Percentiles rank a stretch among this genome's conserved stretches.
Evolutionary conservation across 2,888 invertebrate genomes (phyloP).

Genomic region (Aethes cnicana): DNA sequence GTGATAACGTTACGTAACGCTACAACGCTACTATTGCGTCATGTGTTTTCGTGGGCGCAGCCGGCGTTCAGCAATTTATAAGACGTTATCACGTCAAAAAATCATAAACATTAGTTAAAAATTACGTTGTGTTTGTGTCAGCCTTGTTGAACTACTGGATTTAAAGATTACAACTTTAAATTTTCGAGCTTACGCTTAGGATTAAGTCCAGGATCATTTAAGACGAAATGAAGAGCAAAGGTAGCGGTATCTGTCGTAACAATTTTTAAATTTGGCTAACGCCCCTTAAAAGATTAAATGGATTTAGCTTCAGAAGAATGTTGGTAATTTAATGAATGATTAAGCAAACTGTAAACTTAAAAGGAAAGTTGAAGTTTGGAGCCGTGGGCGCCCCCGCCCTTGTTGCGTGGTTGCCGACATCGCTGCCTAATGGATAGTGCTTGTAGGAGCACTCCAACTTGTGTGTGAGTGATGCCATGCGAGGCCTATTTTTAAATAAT

Average conservation of each 20-base stretch:
- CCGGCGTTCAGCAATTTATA: no score
- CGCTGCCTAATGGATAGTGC: conserved; percentile 35
- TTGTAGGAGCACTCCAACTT: conserved; percentile 26
- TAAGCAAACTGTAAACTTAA: conserved; percentile 50
- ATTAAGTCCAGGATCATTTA: no score
- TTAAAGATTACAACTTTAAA: no score
- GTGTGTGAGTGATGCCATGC: conserved; percentile 11
- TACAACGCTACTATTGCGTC: no score
- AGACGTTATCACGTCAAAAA: no score
- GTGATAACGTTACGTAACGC: no score
- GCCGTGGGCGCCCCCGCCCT: conserved; percentile 7
- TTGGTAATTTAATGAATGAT: conserved; percentile 46
- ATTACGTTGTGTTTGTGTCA: no score
- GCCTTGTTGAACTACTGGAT: no score
- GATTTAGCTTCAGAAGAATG: conserved; percentile 41
- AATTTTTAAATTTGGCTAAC: conserved; percentile 2
- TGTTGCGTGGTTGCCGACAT: conserved; percentile 9
- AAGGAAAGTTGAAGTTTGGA: conserved; percentile 50
- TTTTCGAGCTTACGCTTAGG: no score
- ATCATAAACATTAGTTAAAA: no score
- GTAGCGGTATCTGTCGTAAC: conserved; percentile 36
- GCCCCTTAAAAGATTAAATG: conserved; percentile 1
- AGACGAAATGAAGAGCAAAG: conserved; percentile 9
- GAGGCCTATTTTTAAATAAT: conserved; percentile 19
- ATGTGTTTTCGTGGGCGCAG: no score